Percentiles rank a stretch among this genome's conserved stretches.
Evolutionary conservation across 2,797 vertebrate genomes (phyloP).

Genomic region (Mallotus villosus): DNA sequence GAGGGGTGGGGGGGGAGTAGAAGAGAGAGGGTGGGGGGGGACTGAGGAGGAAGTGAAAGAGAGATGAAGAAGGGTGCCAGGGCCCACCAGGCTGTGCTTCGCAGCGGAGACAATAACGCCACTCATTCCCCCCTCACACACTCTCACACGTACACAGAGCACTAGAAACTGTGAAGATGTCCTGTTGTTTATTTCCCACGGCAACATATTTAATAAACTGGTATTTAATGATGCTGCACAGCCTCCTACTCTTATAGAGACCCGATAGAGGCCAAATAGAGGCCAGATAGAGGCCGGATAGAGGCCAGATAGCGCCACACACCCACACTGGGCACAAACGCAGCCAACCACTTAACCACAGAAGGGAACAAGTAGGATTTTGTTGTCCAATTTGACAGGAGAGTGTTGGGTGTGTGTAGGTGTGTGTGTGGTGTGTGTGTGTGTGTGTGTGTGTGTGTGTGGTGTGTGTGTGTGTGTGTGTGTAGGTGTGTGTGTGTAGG

Average conservation of each 20-base stretch:
- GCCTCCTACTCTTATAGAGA: neutral
- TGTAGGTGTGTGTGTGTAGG: neutral
- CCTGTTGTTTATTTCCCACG: too few relatives aligned
- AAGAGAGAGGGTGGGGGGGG: too few relatives aligned
- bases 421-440: neutral
- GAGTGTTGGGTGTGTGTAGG: neutral
- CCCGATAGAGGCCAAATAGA: neutral
- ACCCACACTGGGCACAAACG: neutral
- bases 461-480: constrained; percentile 12
- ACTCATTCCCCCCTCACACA: too few relatives aligned
- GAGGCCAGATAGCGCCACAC: neutral
- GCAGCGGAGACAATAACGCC: neutral
- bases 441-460: constrained; percentile 7
- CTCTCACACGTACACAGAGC: too few relatives aligned
- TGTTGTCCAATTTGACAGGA: neutral
- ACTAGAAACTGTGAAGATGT: too few relatives aligned
- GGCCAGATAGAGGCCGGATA: neutral
- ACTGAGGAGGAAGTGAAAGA: neutral
- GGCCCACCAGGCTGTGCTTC: neutral
- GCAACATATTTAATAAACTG: too few relatives aligned
- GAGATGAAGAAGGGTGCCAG: neutral
- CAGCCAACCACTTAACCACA: neutral
- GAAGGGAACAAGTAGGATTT: neutral
- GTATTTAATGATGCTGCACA: too few relatives aligned
- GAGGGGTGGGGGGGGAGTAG: too few relatives aligned